These are phyloP conservation scores for Microcebus ravelobensis DNA, from an alignment of 2,113 vertebrate species.

Conservation along the genomic window DNA sequence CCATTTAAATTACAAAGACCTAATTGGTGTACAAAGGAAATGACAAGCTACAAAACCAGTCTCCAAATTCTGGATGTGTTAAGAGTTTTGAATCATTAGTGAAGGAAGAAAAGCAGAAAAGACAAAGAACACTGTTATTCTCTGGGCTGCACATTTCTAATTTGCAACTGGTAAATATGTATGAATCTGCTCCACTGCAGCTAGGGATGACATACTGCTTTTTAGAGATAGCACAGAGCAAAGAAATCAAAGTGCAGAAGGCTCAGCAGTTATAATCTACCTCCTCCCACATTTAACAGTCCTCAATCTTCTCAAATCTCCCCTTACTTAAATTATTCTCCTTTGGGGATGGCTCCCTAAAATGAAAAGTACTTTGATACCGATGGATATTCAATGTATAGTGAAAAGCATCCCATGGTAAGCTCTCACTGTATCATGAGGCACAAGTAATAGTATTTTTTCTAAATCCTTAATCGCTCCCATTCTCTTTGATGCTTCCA, in stretches of 20 bases:
- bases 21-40: slow-evolving; percentile 84
- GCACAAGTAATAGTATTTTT: background rate
- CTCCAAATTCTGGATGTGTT: slow-evolving; percentile 75
- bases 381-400: background rate
- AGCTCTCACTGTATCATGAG: background rate
- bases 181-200: slow-evolving; percentile 64
- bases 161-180: slow-evolving; percentile 83
- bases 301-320: background rate
- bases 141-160: slow-evolving; percentile 71
- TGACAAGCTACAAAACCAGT: slow-evolving; percentile 73
- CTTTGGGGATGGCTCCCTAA: slow-evolving; percentile 19
- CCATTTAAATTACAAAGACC: slow-evolving; percentile 85
- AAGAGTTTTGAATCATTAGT: slow-evolving; percentile 82
- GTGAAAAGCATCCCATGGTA: background rate
- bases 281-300: background rate
- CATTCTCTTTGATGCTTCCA: background rate
- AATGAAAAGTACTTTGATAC: slow-evolving; percentile 37
- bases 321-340: slow-evolving; percentile 22
- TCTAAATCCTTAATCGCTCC: background rate
- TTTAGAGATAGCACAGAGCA: slow-evolving; percentile 50
- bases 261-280: slow-evolving; percentile 29
- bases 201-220: slow-evolving; percentile 68
- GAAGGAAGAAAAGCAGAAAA: slow-evolving; percentile 81
- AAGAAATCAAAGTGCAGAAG: slow-evolving; percentile 45
- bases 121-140: slow-evolving; percentile 76